Evolutionary conservation across 2,113 vertebrate genomes (phyloP).

Genomic region (Tragelaphus scriptus): DNA sequence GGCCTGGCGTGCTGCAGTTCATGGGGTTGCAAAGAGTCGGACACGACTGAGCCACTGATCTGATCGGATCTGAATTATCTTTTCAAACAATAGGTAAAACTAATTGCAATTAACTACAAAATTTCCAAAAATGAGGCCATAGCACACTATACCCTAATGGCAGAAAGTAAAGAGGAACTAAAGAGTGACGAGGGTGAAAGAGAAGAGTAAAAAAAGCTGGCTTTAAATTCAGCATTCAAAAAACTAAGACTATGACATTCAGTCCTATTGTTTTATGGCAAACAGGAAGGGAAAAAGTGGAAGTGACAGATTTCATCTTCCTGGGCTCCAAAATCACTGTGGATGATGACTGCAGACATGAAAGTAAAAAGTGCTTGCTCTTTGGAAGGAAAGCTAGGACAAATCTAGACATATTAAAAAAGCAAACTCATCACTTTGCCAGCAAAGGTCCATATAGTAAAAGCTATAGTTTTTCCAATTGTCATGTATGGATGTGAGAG

Average conservation of each 20-base stretch:
- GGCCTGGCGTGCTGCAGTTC: too few relatives aligned
- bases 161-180: neutral
- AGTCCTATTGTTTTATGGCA: neutral
- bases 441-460: neutral
- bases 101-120: neutral
- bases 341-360: neutral
- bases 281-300: neutral
- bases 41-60: too few relatives aligned
- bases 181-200: neutral
- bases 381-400: neutral
- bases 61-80: too few relatives aligned
- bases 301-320: neutral
- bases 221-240: neutral
- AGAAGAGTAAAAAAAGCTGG: neutral
- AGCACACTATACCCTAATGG: neutral
- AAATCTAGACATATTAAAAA: neutral
- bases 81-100: neutral
- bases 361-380: neutral
- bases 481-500: neutral
- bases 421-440: neutral
- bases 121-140: neutral
- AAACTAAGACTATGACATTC: neutral
- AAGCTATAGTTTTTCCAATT: neutral
- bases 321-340: neutral
- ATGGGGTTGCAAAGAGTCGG: too few relatives aligned